Conservation (phyloP, 2,797 vertebrate genomes). For the Schizopygopsis malacanthus region DNA sequence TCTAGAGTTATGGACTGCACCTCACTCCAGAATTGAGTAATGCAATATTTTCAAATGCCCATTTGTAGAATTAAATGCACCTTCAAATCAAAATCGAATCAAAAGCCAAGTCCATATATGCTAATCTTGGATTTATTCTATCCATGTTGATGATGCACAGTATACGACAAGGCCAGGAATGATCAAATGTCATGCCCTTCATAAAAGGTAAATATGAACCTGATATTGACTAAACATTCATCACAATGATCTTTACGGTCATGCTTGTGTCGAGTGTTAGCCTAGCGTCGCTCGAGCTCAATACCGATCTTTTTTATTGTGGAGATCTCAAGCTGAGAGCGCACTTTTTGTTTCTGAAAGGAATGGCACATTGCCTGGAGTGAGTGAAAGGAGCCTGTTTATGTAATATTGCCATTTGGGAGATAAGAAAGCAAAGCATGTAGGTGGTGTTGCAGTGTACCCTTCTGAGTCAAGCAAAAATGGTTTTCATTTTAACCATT, state of each 20-base stretch:
- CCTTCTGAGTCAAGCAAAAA: slow-evolving; percentile 47
- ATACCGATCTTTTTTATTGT: slow-evolving; percentile 4
- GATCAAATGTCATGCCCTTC: neutral
- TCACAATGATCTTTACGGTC: neutral
- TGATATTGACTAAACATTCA: slow-evolving; percentile 39
- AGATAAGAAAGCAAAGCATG: slow-evolving; percentile 64
- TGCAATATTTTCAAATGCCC: slow-evolving; percentile 53
- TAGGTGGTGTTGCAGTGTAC: slow-evolving; percentile 56
- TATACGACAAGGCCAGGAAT: slow-evolving; percentile 7
- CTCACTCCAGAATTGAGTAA: slow-evolving; percentile 59
- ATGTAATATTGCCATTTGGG: slow-evolving; percentile 70
- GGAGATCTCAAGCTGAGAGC: slow-evolving; percentile 60
- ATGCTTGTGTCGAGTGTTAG: neutral
- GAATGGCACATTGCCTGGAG: slow-evolving; percentile 63
- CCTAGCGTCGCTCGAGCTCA: neutral
- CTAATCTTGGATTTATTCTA: slow-evolving; percentile 26
- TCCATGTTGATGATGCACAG: neutral
- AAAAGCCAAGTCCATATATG: slow-evolving; percentile 56
- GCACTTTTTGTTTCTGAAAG: slow-evolving; percentile 58
- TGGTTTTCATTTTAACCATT: slow-evolving; percentile 44
- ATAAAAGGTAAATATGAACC: slow-evolving; percentile 21
- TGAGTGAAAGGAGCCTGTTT: slow-evolving; percentile 65
- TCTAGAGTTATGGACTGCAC: slow-evolving; percentile 53
- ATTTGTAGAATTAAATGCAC: slow-evolving; percentile 60
- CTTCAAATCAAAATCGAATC: slow-evolving; percentile 13